Conservation (phyloP, 92 coral and sea anemone species). For the Zoanthus gigantus region DNA sequence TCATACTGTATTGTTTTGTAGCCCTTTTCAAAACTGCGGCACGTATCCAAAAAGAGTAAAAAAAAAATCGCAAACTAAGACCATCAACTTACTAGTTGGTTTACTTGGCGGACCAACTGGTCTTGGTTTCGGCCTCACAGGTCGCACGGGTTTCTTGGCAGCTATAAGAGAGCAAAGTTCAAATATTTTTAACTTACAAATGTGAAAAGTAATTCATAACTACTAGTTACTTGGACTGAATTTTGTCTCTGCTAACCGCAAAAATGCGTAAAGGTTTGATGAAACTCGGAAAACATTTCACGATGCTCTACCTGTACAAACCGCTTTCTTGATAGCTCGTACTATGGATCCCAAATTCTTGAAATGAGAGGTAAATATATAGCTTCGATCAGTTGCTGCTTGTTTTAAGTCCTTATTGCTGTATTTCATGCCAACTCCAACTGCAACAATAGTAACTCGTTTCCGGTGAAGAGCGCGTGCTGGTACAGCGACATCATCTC, state of each 20-base stretch:
- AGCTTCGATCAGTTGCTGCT: not conserved
- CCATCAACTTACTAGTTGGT: constrained; percentile 25
- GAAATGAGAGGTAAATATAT: constrained; percentile 27
- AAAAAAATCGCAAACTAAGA: not conserved
- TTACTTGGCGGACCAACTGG: constrained; percentile 34
- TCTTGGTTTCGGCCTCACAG: constrained; percentile 26
- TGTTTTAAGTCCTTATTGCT: not conserved
- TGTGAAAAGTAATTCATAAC: too few relatives aligned
- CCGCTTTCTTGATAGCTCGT: constrained; percentile 30
- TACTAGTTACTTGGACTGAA: too few relatives aligned
- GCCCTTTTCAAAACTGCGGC: not conserved
- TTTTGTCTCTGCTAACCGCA: too few relatives aligned
- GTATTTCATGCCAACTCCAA: constrained; percentile 26
- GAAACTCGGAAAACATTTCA: not conserved
- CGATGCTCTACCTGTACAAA: constrained; percentile 17
- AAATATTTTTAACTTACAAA: not conserved
- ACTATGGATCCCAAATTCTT: constrained; percentile 24
- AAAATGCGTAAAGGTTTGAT: not conserved
- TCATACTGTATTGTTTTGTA: too few relatives aligned
- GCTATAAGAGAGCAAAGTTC: not conserved
- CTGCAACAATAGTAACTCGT: not conserved
- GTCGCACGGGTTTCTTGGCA: constrained; percentile 24
- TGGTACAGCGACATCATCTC: not conserved
- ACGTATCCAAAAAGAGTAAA: not conserved
- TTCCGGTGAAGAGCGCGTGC: constrained; percentile 34